These are phyloP conservation scores for Apteryx mantelli DNA, from an alignment of 2,113 vertebrate genomes.

Conservation along the genomic window DNA sequence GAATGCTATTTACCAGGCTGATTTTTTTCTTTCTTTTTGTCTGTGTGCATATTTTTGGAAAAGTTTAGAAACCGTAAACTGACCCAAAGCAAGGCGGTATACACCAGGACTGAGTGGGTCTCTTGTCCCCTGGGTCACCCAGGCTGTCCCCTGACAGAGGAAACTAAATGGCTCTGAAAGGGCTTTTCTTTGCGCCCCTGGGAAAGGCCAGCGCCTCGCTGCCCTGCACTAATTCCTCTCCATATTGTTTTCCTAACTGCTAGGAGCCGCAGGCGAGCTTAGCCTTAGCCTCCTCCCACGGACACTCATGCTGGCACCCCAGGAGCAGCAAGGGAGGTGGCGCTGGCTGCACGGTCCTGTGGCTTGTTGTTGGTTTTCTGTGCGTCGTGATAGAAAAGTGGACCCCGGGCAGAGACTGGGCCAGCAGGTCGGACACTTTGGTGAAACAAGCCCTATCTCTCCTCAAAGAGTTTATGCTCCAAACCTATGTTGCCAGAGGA, in stretches of 20 bases:
- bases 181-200: slow-evolving; percentile 34
- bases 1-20: neutral
- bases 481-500: neutral
- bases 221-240: slow-evolving; percentile 46
- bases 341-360: neutral
- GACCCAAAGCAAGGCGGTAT: neutral
- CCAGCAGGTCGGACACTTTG: neutral
- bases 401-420: neutral
- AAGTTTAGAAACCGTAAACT: neutral
- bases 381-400: neutral
- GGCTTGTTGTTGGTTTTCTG: too few relatives aligned
- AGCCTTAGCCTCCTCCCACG: neutral
- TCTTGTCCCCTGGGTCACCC: neutral
- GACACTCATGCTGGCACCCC: neutral
- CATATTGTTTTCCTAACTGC: slow-evolving; percentile 55
- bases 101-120: neutral
- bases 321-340: neutral
- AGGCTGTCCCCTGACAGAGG: neutral
- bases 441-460: neutral
- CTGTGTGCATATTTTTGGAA: neutral
- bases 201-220: slow-evolving; percentile 55
- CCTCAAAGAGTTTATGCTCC: neutral
- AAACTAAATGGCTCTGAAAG: slow-evolving; percentile 49
- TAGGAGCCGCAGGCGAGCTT: neutral
- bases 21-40: neutral